Evolutionary conservation across 2,797 vertebrate genomes (phyloP).

Genomic region (Oreochromis mossambicus): DNA sequence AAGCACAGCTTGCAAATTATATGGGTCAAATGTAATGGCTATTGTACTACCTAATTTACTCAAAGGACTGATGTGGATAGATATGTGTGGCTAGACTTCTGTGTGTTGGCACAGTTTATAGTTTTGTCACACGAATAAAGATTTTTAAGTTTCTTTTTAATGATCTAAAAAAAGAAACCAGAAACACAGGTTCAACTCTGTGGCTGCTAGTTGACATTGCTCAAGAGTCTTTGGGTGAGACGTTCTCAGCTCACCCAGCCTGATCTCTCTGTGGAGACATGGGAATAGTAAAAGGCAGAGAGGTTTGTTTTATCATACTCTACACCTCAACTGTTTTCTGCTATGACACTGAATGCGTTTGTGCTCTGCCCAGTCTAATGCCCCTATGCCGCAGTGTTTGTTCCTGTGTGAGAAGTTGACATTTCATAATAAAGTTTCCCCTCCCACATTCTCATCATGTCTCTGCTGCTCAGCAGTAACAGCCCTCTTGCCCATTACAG

Average conservation of each 20-base stretch:
- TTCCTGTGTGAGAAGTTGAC: conserved; percentile 43
- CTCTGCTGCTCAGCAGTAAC: background rate
- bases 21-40: background rate
- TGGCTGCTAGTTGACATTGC: background rate
- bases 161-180: background rate
- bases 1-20: background rate
- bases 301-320: background rate
- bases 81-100: background rate
- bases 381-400: background rate
- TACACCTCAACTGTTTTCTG: background rate
- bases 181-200: background rate
- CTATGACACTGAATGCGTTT: background rate
- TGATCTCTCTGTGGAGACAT: background rate
- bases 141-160: background rate
- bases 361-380: background rate
- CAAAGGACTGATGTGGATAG: background rate
- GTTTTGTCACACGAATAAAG: background rate
- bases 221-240: background rate
- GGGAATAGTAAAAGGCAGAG: background rate
- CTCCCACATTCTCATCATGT: conserved; percentile 54
- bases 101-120: background rate
- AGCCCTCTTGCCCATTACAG: background rate
- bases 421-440: conserved; percentile 60
- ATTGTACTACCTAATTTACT: background rate
- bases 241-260: background rate